Percentiles rank a stretch among this genome's conserved stretches.
These are phyloP conservation scores for Xenopus borealis DNA, from an alignment of 2,113 vertebrate species.

Conservation along the genomic window DNA sequence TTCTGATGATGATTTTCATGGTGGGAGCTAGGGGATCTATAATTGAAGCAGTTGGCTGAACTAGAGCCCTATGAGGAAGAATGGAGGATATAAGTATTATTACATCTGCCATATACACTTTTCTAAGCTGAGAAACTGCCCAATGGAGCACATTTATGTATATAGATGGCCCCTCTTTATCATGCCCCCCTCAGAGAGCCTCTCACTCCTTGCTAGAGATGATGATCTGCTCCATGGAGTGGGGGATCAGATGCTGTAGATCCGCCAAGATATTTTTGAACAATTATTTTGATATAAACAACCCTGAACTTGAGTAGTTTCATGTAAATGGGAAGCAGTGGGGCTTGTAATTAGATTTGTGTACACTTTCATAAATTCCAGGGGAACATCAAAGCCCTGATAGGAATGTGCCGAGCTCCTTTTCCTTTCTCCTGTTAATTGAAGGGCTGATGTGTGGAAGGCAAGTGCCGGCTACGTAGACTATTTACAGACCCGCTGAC, in stretches of 20 bases:
- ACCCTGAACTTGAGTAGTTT: constrained; percentile 61
- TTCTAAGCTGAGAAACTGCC: too few relatives aligned
- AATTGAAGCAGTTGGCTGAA: too few relatives aligned
- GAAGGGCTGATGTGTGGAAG: constrained; percentile 70
- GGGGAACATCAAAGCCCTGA: constrained; percentile 64
- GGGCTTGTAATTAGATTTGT: constrained; percentile 70
- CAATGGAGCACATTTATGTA: too few relatives aligned
- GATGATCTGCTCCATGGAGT: constrained; percentile 44
- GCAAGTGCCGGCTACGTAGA: constrained; percentile 60
- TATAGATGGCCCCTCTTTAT: too few relatives aligned
- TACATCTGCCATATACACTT: too few relatives aligned
- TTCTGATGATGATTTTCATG: too few relatives aligned
- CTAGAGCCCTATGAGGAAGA: too few relatives aligned
- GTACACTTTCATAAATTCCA: constrained; percentile 71
- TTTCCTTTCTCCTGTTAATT: constrained; percentile 69
- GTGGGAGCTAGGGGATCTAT: too few relatives aligned
- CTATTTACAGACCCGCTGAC: constrained; percentile 69
- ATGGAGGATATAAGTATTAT: too few relatives aligned
- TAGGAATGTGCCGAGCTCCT: constrained; percentile 63
- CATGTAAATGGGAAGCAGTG: constrained; percentile 70
- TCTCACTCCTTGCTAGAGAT: constrained; percentile 45
- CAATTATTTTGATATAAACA: constrained; percentile 68
- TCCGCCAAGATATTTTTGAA: constrained; percentile 61
- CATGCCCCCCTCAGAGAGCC: constrained; percentile 3
- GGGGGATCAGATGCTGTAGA: constrained; percentile 43